Percentiles rank a stretch among this genome's conserved stretches.
phyloP scores from a whole-genome alignment of 2,888 invertebrate species.

The Drosophila recens region DNA sequence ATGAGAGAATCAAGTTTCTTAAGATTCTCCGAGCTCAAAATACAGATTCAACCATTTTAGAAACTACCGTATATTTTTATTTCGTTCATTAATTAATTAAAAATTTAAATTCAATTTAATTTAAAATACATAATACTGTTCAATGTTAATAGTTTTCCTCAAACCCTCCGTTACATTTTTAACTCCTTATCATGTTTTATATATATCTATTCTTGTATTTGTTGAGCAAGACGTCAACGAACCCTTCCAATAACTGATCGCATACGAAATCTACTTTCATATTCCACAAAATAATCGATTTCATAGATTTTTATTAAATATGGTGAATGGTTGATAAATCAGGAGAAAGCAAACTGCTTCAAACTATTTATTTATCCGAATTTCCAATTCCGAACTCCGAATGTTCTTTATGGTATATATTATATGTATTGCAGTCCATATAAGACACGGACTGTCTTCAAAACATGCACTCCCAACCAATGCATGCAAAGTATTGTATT shows the following conservation, averaged over 20 bases:
- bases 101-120: too few relatives aligned
- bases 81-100: too few relatives aligned
- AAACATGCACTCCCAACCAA: neutral
- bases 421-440: conserved; percentile 4
- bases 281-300: neutral
- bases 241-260: neutral
- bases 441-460: neutral
- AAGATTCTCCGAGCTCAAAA: neutral
- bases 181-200: too few relatives aligned
- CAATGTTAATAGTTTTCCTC: neutral
- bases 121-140: too few relatives aligned
- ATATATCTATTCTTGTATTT: neutral
- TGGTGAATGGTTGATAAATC: conserved; percentile 2
- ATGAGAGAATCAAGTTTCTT: neutral
- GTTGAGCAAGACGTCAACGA: neutral
- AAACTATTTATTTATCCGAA: neutral
- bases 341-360: neutral
- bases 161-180: neutral
- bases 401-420: conserved; percentile 1
- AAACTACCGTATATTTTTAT: too few relatives aligned
- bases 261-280: neutral
- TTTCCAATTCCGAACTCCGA: too few relatives aligned
- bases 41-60: neutral
- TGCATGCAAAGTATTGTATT: conserved; percentile 63
- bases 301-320: neutral